Evolutionary conservation across 2,797 vertebrate genomes (phyloP), one percentile per base, ranked within the genome.

Genomic region (Pelobates cultripes): DNA sequence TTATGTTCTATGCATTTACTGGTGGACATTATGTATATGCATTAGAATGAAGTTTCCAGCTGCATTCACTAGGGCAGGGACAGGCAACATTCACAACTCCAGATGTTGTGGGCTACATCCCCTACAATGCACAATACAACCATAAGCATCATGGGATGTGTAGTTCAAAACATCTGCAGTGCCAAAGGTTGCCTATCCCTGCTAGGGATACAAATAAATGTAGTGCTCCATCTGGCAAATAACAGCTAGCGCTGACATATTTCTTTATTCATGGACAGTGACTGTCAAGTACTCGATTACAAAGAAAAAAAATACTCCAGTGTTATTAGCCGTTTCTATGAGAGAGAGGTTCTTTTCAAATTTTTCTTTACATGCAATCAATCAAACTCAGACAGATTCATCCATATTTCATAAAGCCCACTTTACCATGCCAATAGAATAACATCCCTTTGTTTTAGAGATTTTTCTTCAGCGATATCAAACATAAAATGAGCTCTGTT

Each of bases 381-480:
- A 78, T 83, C 81, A 83, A 28, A 63, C 14, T 4, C 40, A 47
- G 81, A 73, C 70, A 78, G 66, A 74, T 43, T 74, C 81, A 78
- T 83, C 76, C 81, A 75, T 75, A 74, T 83, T 83, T 83, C 76
- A 83, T 83, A 74, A n/a, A 68, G 57, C n/a, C 28, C 66, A 81
- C 66, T 43, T 76, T 70, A 10, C 74, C 43, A 60, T 28, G 28
- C 40, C 53, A 17, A 70, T 75, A 79, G 28, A 79, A 75, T 47
- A 73, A 63, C 70, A 71, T 60, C n/a, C 57, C 43, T 74, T 83
- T 75, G 55, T 75, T 44, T 74, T 70, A 74, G 64, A 14, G 15
- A 40, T 43, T n/a, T 61, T 78, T 43, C 72, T 57, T 71, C 66
- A 72, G 40, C 51, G 55, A 72, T 70, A 69, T 70, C 66, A 78